phyloP scores from a whole-genome alignment of 2,797 vertebrate genomes.

The Crenuchus spilurus region DNA sequence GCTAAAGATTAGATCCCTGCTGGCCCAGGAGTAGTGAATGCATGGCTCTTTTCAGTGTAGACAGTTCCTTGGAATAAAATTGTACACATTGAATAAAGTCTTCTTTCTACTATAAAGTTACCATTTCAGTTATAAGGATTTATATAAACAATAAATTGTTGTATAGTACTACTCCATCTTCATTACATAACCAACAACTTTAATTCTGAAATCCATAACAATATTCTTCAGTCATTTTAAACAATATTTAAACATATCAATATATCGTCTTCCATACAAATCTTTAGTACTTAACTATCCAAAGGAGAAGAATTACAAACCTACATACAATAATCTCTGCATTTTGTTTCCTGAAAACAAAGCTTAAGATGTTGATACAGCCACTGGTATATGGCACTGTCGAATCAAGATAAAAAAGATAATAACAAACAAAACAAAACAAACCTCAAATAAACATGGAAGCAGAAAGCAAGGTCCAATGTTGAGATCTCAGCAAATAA shows the following conservation, averaged over 20 bases:
- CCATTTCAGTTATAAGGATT: not conserved
- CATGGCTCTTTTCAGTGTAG: no score
- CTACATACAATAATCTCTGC: slow-evolving; percentile 27
- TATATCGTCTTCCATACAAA: slow-evolving; percentile 38
- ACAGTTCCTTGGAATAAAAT: no score
- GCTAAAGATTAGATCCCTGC: no score
- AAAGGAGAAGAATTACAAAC: slow-evolving; percentile 20
- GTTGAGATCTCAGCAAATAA: slow-evolving; percentile 34
- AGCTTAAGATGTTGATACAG: slow-evolving; percentile 47
- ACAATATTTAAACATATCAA: slow-evolving; percentile 37
- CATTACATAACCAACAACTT: slow-evolving; percentile 27
- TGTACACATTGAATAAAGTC: no score
- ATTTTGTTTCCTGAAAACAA: slow-evolving; percentile 45
- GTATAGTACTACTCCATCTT: not conserved
- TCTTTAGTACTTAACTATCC: slow-evolving; percentile 15
- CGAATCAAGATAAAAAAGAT: slow-evolving; percentile 35
- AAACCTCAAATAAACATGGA: slow-evolving; percentile 30
- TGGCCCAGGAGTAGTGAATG: no score
- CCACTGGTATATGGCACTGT: slow-evolving; percentile 43
- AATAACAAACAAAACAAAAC: slow-evolving; percentile 21
- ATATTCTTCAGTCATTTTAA: slow-evolving; percentile 29
- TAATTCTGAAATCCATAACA: slow-evolving; percentile 41
- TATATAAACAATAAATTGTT: not conserved
- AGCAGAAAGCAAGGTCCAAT: slow-evolving; percentile 26
- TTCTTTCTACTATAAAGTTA: not conserved